Base-by-base conservation (phyloP, 2,888 invertebrate species). In the Leuctra nigra region DNA sequence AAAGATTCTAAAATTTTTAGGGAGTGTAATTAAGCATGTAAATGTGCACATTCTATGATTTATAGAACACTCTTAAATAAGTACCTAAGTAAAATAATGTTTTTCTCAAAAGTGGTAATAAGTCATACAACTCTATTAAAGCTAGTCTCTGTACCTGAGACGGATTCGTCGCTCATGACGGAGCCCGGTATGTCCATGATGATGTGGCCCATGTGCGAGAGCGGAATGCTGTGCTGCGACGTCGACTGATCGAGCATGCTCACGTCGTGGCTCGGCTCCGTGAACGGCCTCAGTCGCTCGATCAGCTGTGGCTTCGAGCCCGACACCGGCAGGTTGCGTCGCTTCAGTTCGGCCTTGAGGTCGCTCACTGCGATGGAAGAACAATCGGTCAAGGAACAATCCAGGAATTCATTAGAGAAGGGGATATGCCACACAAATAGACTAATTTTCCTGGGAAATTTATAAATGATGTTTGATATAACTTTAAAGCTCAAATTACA, bases 251-350 rank as follows among this genome's bases (percentile, higher is more conserved):
- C 20, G 18, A 47, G 22, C 20, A 25, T 9, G 23, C 23, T 13
- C 23, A 44, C 2, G 54, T 36, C n/a, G 35, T 41, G 41, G 16
- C 18, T 18, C 20, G 20, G 4, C 35, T 62, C 61, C 20, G 57
- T 58, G 56, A 63, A 65, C 35, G 74, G 89, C 62, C 89, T 87
- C 56, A 97, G 75, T 39, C 97, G 81, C 70, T 97, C 95, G 57
- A 98, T 89, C 39, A 98, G 75, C 69, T 95, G 93, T 7, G 95
- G 93, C 70, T 98, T 98, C 0, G 96, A 87, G 0, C 97, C 97
- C 11, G 96, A 96, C 1, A 98, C 97, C 4, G 96, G 92, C 59
- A 98, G 76, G 72, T 89, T 95, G 50, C 97, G 82, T 57, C 91
- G 87, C 72, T 96, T 97, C 65, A 96, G 81, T 71, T 97, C 96